Evolutionary conservation across 1,140 invertebrate species (phyloP).

Genomic region (Aphis gossypii): DNA sequence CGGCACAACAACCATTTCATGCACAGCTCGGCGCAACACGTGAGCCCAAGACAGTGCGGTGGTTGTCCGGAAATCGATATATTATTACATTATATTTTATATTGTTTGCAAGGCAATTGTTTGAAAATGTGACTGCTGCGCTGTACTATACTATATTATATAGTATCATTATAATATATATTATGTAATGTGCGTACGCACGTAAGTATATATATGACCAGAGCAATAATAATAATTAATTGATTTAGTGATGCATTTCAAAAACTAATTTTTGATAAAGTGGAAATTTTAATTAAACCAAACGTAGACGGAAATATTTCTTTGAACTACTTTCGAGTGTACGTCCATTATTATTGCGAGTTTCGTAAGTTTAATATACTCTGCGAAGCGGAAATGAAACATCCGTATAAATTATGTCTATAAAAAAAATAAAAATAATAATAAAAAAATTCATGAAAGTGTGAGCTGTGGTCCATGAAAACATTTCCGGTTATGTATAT

Average conservation of each 20-base stretch:
- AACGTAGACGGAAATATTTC: background rate
- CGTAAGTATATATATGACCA: background rate
- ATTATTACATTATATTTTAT: background rate
- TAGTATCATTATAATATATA: background rate
- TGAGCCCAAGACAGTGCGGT: background rate
- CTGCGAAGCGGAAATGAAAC: conserved; percentile 43
- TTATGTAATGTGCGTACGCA: background rate
- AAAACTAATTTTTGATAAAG: background rate
- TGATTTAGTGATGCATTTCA: background rate
- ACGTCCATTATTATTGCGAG: background rate
- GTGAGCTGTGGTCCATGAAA: conserved; percentile 44
- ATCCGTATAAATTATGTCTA: conserved; percentile 38
- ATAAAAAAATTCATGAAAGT: conserved; percentile 15
- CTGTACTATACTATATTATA: conserved; percentile 2
- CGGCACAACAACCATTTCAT: background rate
- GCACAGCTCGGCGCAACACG: background rate
- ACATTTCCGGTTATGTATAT: conserved; percentile 39
- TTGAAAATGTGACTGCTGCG: conserved; percentile 3
- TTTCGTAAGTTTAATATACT: conserved; percentile 32
- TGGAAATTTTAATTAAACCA: conserved; percentile 18
- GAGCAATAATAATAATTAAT: background rate
- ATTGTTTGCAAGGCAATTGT: background rate
- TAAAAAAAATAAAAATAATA: conserved; percentile 16
- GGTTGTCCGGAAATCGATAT: conserved; percentile 6
- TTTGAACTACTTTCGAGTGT: background rate